Base-by-base conservation (phyloP, 2,888 invertebrate species). In the Melitaea athalia region DNA sequence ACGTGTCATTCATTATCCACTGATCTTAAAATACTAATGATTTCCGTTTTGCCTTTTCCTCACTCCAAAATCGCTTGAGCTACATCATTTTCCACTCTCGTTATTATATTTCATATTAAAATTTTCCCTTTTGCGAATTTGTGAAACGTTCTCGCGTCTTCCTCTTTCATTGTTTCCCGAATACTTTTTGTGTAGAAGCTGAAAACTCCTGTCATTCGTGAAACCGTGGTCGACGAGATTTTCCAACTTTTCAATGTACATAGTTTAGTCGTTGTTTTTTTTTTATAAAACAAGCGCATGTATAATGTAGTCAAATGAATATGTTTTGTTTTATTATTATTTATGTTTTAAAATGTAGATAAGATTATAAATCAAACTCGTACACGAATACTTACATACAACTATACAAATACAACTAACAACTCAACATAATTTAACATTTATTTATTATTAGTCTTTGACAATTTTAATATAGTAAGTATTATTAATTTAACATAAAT, bases 81-180 rank as follows among this genome's bases (percentile, higher is more conserved):
- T 53, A 68, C 68, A 52, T 53, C 38, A 63, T 63, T 63, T 63
- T 68, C 55, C 49, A 68, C 60, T 70, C 59, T 43, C 60, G 42
- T 57, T 61, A 67, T 64, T 67, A 33, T 49, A 66, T 70, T 70
- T 60, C 15, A 63, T 55, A 63, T 42, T 55, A 17, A 67, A 67
- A 43, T 67, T 70, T 60, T 33, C 60, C 43, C 55, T 42, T 66
- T 63, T 60, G 15, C 50, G 50, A 61, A 70, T 57, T 63, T 60
- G 43, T 12, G 43, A 49, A 69, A 66, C 55, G 63, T 42, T 64
- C 62, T 63, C 14, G 43, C 8, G 63, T 60, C 66, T 66, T 64
- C 50, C 55, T 59, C 60, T n/a, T 47, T 60, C 53, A 64, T 68
- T 67, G 57, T 59, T 67, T 68, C 60, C 15, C 14, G n/a, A 47